Evolutionary conservation across 2,888 invertebrate species (phyloP).

Genomic region (Drosophila leonis): DNA sequence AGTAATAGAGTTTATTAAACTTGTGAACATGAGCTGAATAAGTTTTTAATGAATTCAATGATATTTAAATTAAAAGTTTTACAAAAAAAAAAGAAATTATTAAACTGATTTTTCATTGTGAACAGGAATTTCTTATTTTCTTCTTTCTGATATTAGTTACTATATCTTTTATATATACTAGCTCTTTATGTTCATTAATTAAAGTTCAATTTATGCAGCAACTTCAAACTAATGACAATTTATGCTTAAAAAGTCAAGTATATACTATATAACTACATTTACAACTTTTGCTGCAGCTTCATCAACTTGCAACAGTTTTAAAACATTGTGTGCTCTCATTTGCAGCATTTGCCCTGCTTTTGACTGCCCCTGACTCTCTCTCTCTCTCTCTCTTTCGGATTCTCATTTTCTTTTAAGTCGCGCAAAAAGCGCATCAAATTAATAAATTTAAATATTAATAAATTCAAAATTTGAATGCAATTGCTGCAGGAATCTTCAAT

Average conservation of each 20-base stretch:
- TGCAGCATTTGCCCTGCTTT: slow-evolving; percentile 1
- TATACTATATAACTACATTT: background rate
- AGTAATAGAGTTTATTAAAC: background rate
- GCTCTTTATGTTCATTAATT: background rate
- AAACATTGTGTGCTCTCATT: slow-evolving; percentile 3
- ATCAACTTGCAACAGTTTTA: slow-evolving; percentile 1
- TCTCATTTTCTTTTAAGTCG: slow-evolving; percentile 2
- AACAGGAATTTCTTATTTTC: background rate
- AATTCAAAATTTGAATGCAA: slow-evolving; percentile 62
- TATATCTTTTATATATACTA: background rate
- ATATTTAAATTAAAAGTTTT: background rate
- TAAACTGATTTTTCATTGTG: background rate
- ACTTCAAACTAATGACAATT: slow-evolving; percentile 29
- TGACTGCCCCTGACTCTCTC: too few species aligned
- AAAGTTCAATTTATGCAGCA: slow-evolving; percentile 14
- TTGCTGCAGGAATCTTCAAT: slow-evolving; percentile 27
- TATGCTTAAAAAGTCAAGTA: slow-evolving; percentile 10
- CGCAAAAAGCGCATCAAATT: slow-evolving; percentile 39
- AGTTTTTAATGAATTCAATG: too few species aligned
- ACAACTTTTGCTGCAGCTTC: background rate
- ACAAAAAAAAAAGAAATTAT: background rate
- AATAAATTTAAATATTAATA: slow-evolving; percentile 53
- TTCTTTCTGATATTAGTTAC: background rate
- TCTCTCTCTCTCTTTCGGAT: background rate
- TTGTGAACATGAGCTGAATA: background rate